A percentile compares a stretch with the other conserved stretches of the same genome.
phyloP scores from a whole-genome alignment of 1,140 invertebrate species.

The Episyrphus balteatus region DNA sequence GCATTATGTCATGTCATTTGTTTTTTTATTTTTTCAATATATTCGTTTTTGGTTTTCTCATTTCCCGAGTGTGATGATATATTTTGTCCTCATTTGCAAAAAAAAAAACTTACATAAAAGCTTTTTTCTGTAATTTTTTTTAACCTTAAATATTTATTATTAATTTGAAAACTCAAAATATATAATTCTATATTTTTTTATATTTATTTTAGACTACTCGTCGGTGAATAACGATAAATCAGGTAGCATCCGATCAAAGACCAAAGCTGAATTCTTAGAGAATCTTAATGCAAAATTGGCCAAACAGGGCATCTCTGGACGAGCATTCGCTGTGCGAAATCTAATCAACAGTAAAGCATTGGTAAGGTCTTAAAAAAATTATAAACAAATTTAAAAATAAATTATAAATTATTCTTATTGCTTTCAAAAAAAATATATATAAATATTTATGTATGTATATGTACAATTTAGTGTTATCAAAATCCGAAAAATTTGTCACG shows the following conservation, averaged over 20 bases:
- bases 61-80: too few relatives aligned
- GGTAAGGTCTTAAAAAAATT: conserved; percentile 31
- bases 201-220: conserved; percentile 21
- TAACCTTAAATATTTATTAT: neutral
- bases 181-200: neutral
- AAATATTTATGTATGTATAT: neutral
- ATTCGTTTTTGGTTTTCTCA: too few relatives aligned
- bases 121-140: neutral
- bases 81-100: too few relatives aligned
- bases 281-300: conserved; percentile 64
- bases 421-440: neutral
- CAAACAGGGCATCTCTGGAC: conserved; percentile 45
- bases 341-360: conserved; percentile 54
- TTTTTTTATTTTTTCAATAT: too few relatives aligned
- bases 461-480: conserved; percentile 27
- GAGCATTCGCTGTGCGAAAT: conserved; percentile 44
- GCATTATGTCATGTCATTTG: too few relatives aligned
- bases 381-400: too few relatives aligned
- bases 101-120: too few relatives aligned
- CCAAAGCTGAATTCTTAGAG: conserved; percentile 52
- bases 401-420: neutral
- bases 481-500: conserved; percentile 30
- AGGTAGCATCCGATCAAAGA: conserved; percentile 38
- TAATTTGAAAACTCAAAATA: neutral
- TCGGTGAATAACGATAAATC: conserved; percentile 34